Conservation (phyloP, 2,888 invertebrate genomes). For the Pollenia angustigena region DNA sequence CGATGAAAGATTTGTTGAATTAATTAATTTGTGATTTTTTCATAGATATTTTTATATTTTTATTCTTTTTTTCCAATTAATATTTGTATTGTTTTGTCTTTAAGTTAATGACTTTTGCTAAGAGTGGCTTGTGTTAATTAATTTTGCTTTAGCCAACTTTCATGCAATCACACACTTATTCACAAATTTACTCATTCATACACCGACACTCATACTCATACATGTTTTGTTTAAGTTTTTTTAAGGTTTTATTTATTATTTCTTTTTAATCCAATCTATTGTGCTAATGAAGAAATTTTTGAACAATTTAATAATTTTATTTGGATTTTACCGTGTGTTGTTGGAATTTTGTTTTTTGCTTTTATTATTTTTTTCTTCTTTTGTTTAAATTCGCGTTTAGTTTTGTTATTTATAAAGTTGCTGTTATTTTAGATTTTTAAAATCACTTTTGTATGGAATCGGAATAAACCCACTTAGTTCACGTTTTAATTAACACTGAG, state of each 20-base stretch:
- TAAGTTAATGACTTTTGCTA: conserved; percentile 21
- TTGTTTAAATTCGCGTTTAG: conserved; percentile 30
- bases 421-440: conserved; percentile 18
- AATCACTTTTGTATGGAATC: conserved; percentile 48
- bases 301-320: conserved; percentile 26
- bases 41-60: no score
- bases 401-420: conserved; percentile 19
- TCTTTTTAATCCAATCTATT: not conserved
- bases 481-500: conserved; percentile 82
- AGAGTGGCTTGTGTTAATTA: conserved; percentile 13
- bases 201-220: not conserved
- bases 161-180: not conserved
- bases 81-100: not conserved
- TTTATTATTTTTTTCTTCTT: conserved; percentile 16
- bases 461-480: conserved; percentile 79
- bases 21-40: not conserved
- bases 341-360: conserved; percentile 10
- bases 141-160: conserved; percentile 19
- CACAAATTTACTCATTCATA: not conserved
- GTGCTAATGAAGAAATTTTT: not conserved
- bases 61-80: not conserved
- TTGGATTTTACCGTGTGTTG: conserved; percentile 53
- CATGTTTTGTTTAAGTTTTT: not conserved
- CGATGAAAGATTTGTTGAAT: not conserved
- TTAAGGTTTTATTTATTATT: not conserved